A percentile compares a stretch with the other conserved stretches of the same genome.
These are phyloP conservation scores for Alloscopus bannaensis DNA, from an alignment of 2,888 invertebrate species.

Conservation along the genomic window DNA sequence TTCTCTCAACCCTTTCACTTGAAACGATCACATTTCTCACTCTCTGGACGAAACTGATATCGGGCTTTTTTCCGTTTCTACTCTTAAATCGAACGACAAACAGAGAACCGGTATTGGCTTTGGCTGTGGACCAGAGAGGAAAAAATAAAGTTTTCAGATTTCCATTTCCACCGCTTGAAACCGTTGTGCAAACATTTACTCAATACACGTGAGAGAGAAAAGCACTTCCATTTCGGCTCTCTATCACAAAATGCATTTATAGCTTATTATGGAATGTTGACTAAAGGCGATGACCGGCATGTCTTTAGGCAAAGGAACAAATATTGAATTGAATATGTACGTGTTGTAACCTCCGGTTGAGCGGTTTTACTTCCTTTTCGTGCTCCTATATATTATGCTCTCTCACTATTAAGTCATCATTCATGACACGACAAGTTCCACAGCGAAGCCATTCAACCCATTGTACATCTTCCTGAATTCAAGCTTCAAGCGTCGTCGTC, in stretches of 20 bases:
- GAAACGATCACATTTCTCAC: not conserved
- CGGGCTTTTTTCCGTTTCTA: too few relatives aligned
- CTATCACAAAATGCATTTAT: too few relatives aligned
- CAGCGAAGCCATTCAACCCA: not conserved
- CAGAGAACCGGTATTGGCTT: not conserved
- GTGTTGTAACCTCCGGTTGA: constrained; percentile 17
- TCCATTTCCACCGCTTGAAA: constrained; percentile 17
- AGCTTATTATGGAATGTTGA: not conserved
- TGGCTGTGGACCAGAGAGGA: constrained; percentile 8
- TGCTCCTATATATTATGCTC: not conserved
- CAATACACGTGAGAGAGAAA: not conserved
- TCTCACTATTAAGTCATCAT: constrained; percentile 7
- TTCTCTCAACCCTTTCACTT: constrained; percentile 9
- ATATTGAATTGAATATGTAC: constrained; percentile 1
- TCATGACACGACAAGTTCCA: constrained; percentile 1
- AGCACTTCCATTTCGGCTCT: constrained; percentile 4
- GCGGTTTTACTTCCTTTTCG: constrained; percentile 3
- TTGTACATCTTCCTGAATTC: too few relatives aligned
- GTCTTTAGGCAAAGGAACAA: not conserved
- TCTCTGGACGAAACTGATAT: constrained; percentile 22
- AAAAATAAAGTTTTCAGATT: not conserved
- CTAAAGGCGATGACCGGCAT: constrained; percentile 7
- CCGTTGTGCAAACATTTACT: constrained; percentile 28
- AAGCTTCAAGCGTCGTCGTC: too few relatives aligned
- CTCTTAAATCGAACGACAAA: constrained; percentile 1